A percentile compares a stretch with the other conserved stretches of the same genome.
Conservation (phyloP, 2,797 vertebrate species). For the Leontopithecus rosalia region DNA sequence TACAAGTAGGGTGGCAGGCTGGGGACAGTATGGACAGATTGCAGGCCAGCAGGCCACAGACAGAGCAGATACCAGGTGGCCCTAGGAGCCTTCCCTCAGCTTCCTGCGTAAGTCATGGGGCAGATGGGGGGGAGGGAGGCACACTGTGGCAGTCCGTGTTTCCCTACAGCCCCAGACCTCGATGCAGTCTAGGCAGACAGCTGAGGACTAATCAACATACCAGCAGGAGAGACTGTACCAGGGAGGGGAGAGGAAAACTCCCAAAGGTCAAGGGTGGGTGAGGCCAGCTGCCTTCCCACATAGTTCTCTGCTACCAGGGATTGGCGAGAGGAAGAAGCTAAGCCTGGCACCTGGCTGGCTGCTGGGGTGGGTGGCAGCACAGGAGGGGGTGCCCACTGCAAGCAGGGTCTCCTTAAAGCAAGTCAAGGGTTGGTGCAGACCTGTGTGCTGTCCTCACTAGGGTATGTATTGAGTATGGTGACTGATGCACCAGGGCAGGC, state of each 20-base stretch:
- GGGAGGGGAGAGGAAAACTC: not conserved
- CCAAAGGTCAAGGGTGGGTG: slow-evolving; percentile 29
- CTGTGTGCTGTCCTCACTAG: not conserved
- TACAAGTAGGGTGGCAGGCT: not conserved
- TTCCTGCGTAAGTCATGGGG: not conserved
- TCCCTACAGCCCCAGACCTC: not conserved
- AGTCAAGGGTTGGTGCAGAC: not conserved
- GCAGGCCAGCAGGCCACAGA: not conserved
- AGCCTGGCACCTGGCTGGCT: not conserved
- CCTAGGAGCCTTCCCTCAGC: not conserved
- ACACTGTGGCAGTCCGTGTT: not conserved
- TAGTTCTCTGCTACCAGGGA: slow-evolving; percentile 16
- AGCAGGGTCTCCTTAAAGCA: not conserved
- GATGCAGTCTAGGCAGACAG: not conserved
- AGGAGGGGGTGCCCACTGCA: not conserved
- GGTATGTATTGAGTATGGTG: not conserved
- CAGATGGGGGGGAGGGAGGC: not conserved
- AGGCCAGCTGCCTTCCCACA: not conserved
- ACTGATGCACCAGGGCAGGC: not conserved
- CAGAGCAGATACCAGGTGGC: not conserved
- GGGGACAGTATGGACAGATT: not conserved
- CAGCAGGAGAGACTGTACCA: not conserved
- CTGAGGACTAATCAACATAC: not conserved
- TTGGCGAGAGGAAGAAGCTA: not conserved
- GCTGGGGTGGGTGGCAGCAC: not conserved